These are phyloP conservation scores for Lemur catta DNA, from an alignment of 2,797 vertebrate species.

Conservation along the genomic window DNA sequence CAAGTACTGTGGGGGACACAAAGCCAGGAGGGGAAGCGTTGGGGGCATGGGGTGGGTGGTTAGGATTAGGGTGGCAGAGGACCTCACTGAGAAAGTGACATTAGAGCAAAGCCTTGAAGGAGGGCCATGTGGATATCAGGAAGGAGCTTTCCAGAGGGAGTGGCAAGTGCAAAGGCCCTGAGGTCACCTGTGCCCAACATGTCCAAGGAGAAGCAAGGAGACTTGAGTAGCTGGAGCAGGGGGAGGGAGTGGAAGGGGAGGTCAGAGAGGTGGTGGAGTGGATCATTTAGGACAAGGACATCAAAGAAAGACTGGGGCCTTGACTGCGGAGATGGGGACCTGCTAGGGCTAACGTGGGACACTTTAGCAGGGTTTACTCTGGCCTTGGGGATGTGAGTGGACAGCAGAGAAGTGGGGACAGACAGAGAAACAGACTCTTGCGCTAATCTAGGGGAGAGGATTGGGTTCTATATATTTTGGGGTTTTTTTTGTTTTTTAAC, in stretches of 20 bases:
- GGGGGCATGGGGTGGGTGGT: accelerated
- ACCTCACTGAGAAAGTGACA: background rate
- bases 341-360: background rate
- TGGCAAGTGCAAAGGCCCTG: background rate
- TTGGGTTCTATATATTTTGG: background rate
- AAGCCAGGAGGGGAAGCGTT: background rate
- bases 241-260: background rate
- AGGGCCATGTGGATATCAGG: background rate
- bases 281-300: background rate
- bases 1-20: background rate
- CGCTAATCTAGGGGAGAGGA: background rate
- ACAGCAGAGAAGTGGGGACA: background rate
- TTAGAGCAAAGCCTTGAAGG: background rate
- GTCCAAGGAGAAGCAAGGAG: background rate
- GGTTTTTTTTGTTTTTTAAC: background rate
- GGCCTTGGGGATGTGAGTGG: background rate
- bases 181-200: too few species aligned
- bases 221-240: background rate
- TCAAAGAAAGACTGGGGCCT: background rate
- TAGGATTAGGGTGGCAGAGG: background rate
- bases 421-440: background rate
- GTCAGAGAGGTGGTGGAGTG: background rate
- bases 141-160: background rate
- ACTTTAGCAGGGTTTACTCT: background rate
- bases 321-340: background rate